Evolutionary conservation across 2,113 vertebrate species (phyloP), one percentile per base, ranked within the genome.

Genomic region (Sphyrna mokarran): DNA sequence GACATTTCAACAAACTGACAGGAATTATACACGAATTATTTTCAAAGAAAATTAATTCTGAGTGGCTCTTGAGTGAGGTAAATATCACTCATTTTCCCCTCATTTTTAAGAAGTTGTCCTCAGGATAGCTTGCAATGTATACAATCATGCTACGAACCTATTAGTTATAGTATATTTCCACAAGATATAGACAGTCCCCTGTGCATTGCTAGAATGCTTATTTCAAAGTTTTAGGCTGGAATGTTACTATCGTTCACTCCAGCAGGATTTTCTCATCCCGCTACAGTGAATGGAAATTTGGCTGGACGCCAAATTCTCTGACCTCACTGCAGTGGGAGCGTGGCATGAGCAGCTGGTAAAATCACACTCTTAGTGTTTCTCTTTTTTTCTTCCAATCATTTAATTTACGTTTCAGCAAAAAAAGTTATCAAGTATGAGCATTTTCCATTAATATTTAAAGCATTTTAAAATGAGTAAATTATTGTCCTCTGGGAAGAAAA

Each of bases 1-100:
- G 78, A 96, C 95, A 96, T 97, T 96, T 96, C 95, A 96, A 96
- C 68, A 95, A 72, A 72, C 68, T 76, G 94, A 95, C 69, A 76
- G 40, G 68, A 95, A 95, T 95, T 72, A 33, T 54, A 95, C 40
- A 48, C 33, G 66, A 70, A 95, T 95, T 95, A 40, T 95, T 95
- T 72, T 95, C 94, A 69, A 43, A 95, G 94, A 72, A 72, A 95
- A 95, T 95, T 72, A 72, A 72, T 13, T 26, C 43, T 72, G 94
- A 95, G 48, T 95, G 40, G 69, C 68, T 76, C 43, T 95, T 72
- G 69, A 61, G 76, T 95, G 43, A 95, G 68, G 69, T 72, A 95
- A 95, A 95, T 95, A 72, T 95, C 68, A 72, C 94, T 70, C 66
- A 72, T 54, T 95, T 72, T 48, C 43, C 94, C 26, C 18, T 95